phyloP scores from a whole-genome alignment of 2,113 vertebrate species.

The Lagopus muta region DNA sequence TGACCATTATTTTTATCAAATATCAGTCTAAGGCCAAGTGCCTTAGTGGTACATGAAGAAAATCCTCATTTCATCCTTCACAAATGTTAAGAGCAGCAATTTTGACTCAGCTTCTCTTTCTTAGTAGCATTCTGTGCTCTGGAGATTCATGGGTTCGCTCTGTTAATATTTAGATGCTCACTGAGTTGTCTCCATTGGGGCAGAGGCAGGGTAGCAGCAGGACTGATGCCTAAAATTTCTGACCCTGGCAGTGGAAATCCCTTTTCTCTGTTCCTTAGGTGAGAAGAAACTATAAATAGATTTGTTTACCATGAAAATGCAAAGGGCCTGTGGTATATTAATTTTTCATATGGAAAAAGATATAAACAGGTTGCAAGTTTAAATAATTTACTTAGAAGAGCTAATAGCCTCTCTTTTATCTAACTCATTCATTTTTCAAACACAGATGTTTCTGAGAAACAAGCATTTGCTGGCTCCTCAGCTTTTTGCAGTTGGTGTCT shows the following conservation, averaged over 20 bases:
- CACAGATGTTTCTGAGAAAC: conserved; percentile 25
- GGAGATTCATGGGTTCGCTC: conserved; percentile 11
- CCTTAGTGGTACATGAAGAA: neutral
- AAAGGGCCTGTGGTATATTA: conserved; percentile 25
- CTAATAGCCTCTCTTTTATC: conserved; percentile 34
- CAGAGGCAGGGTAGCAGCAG: neutral
- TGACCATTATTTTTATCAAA: neutral
- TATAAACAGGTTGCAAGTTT: conserved; percentile 67
- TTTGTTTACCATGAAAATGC: conserved; percentile 51
- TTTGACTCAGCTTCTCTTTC: conserved; percentile 37
- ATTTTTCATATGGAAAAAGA: conserved; percentile 57
- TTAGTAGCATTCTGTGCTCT: neutral
- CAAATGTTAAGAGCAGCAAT: neutral
- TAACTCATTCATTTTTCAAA: conserved; percentile 53
- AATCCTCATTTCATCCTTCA: neutral
- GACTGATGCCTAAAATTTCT: conserved; percentile 21
- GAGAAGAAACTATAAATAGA: conserved; percentile 37
- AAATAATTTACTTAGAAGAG: conserved; percentile 67
- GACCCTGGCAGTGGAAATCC: conserved; percentile 26
- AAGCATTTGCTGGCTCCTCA: neutral
- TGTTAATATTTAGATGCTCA: conserved; percentile 22
- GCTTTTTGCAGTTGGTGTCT: neutral
- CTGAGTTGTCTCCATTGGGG: conserved; percentile 1
- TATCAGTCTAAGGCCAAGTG: neutral
- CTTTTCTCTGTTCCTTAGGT: conserved; percentile 22